Evolutionary conservation across 2,797 vertebrate genomes (phyloP), one percentile per base, ranked within the genome.

Genomic region (Dipus sagitta): DNA sequence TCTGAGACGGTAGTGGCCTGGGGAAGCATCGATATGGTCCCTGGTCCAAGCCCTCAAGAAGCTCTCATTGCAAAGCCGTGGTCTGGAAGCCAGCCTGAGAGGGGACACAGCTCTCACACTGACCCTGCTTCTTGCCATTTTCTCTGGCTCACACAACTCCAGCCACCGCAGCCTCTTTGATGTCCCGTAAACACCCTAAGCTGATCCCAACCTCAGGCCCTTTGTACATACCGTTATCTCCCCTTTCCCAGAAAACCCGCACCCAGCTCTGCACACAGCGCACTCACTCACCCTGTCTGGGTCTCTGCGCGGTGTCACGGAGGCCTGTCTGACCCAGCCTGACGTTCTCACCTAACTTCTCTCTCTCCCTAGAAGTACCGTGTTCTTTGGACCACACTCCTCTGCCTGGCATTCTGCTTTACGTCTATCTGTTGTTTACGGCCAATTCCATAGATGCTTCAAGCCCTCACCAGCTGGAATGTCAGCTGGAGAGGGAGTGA

Each of bases 31-130:
- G 30, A 32, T 15, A 10, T 14, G 26, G 1, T 67, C 52, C n/a
- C 1, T 67, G 23, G 18, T 52, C 60, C 2, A 13, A 74, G 64
- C 7, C 32, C 9, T 23, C 21, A 8, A 5, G 34, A 5, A 34
- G 42, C n/a, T 86, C 54, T 42, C 15, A 2, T 52, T 32, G 3
- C 26, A 5, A 1, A 11, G 2, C n/a, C 0, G 0, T 18, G 32
- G 30, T 21, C 58, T 24, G 1, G 47, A 60, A 15, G 30, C 8
- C 68, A 10, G 15, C 26, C 12, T 15, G 2, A 3, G 4, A 2
- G 21, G 15, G 12, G 20, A 38, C 21, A 58, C 0, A 1, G 8
- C 23, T 52, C 26, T 60, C 9, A 3, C 47, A n/a, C 7, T 20
- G 62, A n/a, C 58, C 38, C 58, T 14, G 12, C 20, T 12, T 20